A percentile compares a stretch with the other conserved stretches of the same genome.
These are phyloP conservation scores for Syngnathus floridae DNA, from an alignment of 2,113 vertebrate genomes.

Conservation along the genomic window DNA sequence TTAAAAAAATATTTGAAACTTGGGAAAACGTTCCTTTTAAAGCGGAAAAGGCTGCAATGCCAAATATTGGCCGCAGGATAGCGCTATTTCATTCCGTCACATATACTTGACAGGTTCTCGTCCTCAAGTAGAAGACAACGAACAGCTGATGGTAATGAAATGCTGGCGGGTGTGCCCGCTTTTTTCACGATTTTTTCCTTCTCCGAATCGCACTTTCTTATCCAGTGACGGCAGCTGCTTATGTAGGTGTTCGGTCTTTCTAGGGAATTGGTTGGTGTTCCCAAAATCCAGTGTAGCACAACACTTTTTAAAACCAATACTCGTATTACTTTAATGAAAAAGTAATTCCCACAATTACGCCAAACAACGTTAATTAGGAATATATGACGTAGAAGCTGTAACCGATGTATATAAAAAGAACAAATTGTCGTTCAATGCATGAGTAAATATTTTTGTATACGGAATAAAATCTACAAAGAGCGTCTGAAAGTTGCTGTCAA, in stretches of 20 bases:
- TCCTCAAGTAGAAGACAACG: not conserved
- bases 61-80: slow-evolving; percentile 31
- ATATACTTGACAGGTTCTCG: not conserved
- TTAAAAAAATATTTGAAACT: slow-evolving; percentile 47
- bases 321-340: not conserved
- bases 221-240: slow-evolving; percentile 13
- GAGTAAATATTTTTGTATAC: not conserved
- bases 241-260: slow-evolving; percentile 25
- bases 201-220: slow-evolving; percentile 28
- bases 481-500: too few relatives aligned
- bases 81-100: slow-evolving; percentile 1
- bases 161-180: not conserved
- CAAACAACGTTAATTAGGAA: not conserved
- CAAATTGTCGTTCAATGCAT: not conserved
- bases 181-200: not conserved
- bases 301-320: not conserved
- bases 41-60: not conserved
- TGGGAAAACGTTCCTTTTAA: not conserved
- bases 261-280: slow-evolving; percentile 18
- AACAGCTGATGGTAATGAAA: not conserved
- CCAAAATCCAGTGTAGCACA: not conserved
- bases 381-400: not conserved
- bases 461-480: too few relatives aligned
- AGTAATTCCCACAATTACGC: not conserved
- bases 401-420: not conserved